phyloP scores from a whole-genome alignment of 2,113 vertebrate genomes.

The Catharus fuscescens region DNA sequence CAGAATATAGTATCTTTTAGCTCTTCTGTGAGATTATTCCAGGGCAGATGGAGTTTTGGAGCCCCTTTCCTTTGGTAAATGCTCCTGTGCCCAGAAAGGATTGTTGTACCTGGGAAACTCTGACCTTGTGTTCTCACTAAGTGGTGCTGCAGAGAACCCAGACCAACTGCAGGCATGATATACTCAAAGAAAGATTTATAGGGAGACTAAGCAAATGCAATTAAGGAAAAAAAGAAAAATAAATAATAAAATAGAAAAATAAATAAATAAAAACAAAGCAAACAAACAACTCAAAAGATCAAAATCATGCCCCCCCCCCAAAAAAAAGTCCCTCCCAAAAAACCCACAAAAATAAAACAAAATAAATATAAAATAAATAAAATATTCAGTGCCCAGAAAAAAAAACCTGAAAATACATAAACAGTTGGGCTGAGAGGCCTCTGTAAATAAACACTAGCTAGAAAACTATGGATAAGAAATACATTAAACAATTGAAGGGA shows the following conservation, averaged over 20 bases:
- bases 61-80: not conserved
- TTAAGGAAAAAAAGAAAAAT: not conserved
- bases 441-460: not conserved
- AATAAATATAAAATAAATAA: no score
- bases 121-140: not conserved
- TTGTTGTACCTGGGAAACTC: not conserved
- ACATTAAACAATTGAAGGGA: not conserved
- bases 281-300: not conserved
- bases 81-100: not conserved
- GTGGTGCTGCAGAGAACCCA: not conserved
- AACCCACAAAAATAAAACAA: not conserved
- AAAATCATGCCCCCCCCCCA: no score
- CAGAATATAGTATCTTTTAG: not conserved
- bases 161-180: not conserved
- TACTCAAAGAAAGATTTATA: not conserved
- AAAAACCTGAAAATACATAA: not conserved
- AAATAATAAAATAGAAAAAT: not conserved
- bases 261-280: accelerated
- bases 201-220: not conserved
- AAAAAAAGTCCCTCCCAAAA: accelerated
- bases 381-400: not conserved
- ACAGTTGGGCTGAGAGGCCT: not conserved
- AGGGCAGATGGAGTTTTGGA: not conserved
- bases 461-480: not conserved
- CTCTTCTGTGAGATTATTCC: not conserved